A percentile compares a stretch with the other conserved stretches of the same genome.
These are phyloP conservation scores for Trichogramma pretiosum DNA, from an alignment of 1,140 invertebrate genomes.

Conservation along the genomic window DNA sequence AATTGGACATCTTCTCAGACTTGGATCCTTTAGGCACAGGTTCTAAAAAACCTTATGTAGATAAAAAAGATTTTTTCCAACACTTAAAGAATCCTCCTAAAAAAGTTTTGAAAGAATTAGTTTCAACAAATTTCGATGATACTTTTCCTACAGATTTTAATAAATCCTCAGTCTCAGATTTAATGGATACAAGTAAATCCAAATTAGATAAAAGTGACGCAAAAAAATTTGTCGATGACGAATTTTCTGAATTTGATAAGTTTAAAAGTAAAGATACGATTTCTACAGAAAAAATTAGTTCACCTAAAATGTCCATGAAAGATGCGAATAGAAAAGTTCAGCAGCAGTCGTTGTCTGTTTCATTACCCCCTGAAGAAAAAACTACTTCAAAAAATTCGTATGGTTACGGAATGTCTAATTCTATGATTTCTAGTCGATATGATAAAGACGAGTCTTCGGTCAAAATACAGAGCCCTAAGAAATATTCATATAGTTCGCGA, in stretches of 20 bases:
- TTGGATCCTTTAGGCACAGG: constrained; percentile 85
- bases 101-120: constrained; percentile 79
- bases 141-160: constrained; percentile 40
- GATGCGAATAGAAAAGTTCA: constrained; percentile 26
- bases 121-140: constrained; percentile 37
- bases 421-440: constrained; percentile 2
- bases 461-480: constrained; percentile 40
- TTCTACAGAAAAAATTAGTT: constrained; percentile 16
- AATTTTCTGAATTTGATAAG: constrained; percentile 41
- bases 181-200: constrained; percentile 26
- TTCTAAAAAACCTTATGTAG: constrained; percentile 79
- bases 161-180: constrained; percentile 25
- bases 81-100: constrained; percentile 86
- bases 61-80: constrained; percentile 92
- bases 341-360: constrained; percentile 58
- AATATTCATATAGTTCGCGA: constrained; percentile 29
- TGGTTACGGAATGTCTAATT: constrained; percentile 15
- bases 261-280: constrained; percentile 33
- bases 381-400: constrained; percentile 18
- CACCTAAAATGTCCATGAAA: constrained; percentile 22
- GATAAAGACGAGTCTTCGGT: constrained; percentile 17
- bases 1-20: constrained; percentile 80
- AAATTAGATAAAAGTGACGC: constrained; percentile 18
- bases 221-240: constrained; percentile 30
- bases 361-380: constrained; percentile 54